Base-by-base conservation (phyloP, 2,888 invertebrate genomes). In the Eumacrocentrus americanus region DNA sequence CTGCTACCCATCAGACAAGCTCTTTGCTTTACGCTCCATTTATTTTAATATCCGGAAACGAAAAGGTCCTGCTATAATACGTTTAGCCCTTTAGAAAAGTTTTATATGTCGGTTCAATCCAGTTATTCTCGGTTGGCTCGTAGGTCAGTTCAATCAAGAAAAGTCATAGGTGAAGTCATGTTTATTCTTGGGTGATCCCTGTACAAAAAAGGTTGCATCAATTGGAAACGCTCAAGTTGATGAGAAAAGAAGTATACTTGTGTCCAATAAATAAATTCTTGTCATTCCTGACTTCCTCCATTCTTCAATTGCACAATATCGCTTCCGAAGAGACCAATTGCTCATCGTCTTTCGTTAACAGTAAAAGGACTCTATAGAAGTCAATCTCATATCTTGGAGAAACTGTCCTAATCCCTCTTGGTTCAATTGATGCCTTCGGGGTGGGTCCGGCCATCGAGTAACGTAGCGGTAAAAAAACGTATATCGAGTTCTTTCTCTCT, bases 371-470 rank as follows among this genome's bases (percentile, higher is more conserved):
- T n/a, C n/a, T n/a, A n/a, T n/a, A n/a, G n/a, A n/a, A n/a, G n/a
- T n/a, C n/a, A n/a, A n/a, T n/a, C n/a, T n/a, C n/a, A n/a, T n/a
- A n/a, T n/a, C n/a, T n/a, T n/a, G n/a, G n/a, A n/a, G n/a, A n/a
- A n/a, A n/a, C n/a, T n/a, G n/a, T n/a, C n/a, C n/a, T n/a, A n/a
- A n/a, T n/a, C n/a, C n/a, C n/a, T n/a, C n/a, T n/a, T n/a, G n/a
- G n/a, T n/a, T n/a, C n/a, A n/a, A n/a, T n/a, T 38, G 51, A 51
- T 51, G 51, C 51, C 38, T 51, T 12, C 16, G 12, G 50, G 51
- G 51, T 37, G 51, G 51, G 38, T 51, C 51, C 51, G 20, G 20
- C 42, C 18, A 23, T 23, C 12, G 51, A 38, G 18, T 34, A 51
- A 51, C 38, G 38, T 23, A 51, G 23, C 29, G 11, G n/a, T 20